Base-by-base conservation (phyloP, 2,888 invertebrate genomes). In the Zeuzera pyrina region DNA sequence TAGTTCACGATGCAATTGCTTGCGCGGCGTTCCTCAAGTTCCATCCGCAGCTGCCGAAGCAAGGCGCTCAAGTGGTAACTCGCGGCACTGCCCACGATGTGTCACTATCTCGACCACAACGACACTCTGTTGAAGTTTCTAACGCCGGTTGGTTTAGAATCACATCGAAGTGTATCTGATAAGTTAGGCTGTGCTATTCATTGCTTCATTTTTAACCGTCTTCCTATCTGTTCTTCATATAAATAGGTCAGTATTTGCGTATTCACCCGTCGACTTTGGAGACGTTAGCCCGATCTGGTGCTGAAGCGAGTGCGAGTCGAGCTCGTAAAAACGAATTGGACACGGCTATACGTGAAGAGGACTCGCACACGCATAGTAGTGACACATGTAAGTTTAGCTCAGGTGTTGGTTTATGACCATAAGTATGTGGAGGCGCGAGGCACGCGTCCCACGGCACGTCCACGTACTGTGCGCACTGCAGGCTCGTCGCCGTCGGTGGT, bases 1-100 rank as follows among this genome's bases (percentile, higher is more conserved):
- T 98, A 28, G 97, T 98, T 0, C 97, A 97, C 63, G 98, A 98
- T 66, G 97, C 98, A 3, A 98, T 98, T 91, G 97, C 98, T 0
- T 97, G 97, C 61, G 96, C 98, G 0, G 95, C 97, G 1, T 98
- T 95, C 63, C 85, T 98, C 5, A 97, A 97, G 72, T 98, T 98
- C 62, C 93, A 95, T 67, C 95, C 95, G 0, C 88, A 89, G 15
- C 67, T 95, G 37, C 93, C 94, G 11, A 95, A 95, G 59, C 89
- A 92, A 86, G 42, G 92, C 85, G 49, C 76, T 2, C 78, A 89
- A 1, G 93, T 94, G 0, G 89, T 93, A 2, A 93, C 93, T 1
- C 85, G 87, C 6, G 56, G 57, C 1, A 40, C 63, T 3, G 53
- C 65, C 14, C 67, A 68, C 38, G 49, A 52, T 29, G 31, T 56